Base-by-base conservation (phyloP, 2,113 vertebrate genomes). In the Canis aureus region DNA sequence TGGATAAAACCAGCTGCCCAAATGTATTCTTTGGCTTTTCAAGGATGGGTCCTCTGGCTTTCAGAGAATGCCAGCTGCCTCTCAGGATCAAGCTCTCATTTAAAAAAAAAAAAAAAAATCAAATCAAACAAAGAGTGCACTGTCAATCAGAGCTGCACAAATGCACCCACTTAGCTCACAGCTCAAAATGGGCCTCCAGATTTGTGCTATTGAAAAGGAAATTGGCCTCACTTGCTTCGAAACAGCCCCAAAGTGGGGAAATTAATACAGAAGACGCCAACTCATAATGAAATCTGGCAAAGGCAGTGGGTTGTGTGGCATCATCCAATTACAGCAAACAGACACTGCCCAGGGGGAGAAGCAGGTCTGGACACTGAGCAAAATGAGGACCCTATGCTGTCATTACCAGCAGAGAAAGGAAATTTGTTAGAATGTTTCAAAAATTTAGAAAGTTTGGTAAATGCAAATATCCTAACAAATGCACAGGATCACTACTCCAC, bases 171-270 rank as follows among this genome's bases (percentile, higher is more conserved):
- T 98, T 97, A 98, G 97, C 98, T 97, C 97, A 32, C 81, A 89
- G 93, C 91, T 97, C 96, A 94, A 97, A 97, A 73, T 71, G 94
- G 91, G 87, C 74, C 97, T 98, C 85, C 97, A 97, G 94, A 97
- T 98, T 96, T 93, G 88, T 15, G 53, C 97, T 97, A 93, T 98
- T 98, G 95, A 97, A 98, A 95, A 97, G 97, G 94, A 98, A 98
- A 97, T 98, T 98, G 98, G 97, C 94, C 97, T 98, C 94, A 84
- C 96, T 98, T 95, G 95, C 97, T 97, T 95, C 59, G 0, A 95
- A 98, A 98, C 88, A 97, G 97, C 90, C 97, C 89, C 96, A 82
- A 95, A 98, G 97, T 98, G 88, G 86, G 51, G 97, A 93, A 98
- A 98, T 98, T 80, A 97, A 97, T 95, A 97, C 73, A 94, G 88